Percentiles rank a stretch among this genome's conserved stretches.
phyloP scores from a whole-genome alignment of 2,797 vertebrate genomes.

The Sebastes iracundus region DNA sequence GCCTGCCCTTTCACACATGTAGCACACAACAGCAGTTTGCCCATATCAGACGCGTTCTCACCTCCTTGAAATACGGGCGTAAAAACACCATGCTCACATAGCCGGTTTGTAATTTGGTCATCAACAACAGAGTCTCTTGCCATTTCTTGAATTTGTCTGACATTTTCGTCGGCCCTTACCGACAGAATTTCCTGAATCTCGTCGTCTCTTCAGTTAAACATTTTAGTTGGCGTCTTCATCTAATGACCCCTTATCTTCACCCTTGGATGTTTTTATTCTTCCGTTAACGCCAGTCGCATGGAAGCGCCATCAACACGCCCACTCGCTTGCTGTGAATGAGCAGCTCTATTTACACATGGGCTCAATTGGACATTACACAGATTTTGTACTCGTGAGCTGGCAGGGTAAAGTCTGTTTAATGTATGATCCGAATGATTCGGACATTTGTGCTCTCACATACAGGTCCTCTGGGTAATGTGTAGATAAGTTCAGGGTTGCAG shows the following conservation, averaged over 20 bases:
- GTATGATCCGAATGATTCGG: not conserved
- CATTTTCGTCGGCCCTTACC: accelerated
- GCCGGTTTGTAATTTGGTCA: not conserved
- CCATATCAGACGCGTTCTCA: too few relatives aligned
- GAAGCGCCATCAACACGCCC: not conserved
- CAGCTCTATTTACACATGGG: not conserved
- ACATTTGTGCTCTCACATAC: not conserved
- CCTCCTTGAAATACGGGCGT: not conserved
- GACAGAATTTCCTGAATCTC: not conserved
- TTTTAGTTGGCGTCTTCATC: not conserved
- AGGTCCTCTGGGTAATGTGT: not conserved
- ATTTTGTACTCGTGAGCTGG: not conserved
- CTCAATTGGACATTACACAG: not conserved
- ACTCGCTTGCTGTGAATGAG: not conserved
- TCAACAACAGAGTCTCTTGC: not conserved
- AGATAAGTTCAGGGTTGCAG: not conserved
- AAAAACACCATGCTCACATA: not conserved
- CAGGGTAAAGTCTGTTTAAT: not conserved
- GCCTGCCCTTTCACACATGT: too few relatives aligned
- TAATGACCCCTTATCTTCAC: not conserved
- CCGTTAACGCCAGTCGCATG: not conserved
- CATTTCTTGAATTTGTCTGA: not conserved
- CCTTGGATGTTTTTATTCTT: not conserved
- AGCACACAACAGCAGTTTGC: too few relatives aligned
- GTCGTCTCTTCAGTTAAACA: too few relatives aligned